A percentile compares a stretch with the other conserved stretches of the same genome.
Evolutionary conservation across 2,797 vertebrate species (phyloP).

Genomic region (Danio tinwini): DNA sequence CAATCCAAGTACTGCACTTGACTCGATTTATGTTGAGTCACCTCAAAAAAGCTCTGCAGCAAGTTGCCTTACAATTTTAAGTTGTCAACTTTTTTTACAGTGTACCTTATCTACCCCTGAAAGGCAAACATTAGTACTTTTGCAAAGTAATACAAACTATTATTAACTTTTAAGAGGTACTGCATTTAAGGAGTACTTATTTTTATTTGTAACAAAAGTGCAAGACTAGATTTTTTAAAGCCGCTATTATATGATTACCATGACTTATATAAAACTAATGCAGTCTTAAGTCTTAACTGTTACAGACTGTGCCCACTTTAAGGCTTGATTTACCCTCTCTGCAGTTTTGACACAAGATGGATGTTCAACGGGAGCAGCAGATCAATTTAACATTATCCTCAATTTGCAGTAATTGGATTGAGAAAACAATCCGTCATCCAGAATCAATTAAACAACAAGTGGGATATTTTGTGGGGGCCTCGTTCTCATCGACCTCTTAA

Average conservation of each 20-base stretch:
- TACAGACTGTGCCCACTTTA: constrained; percentile 51
- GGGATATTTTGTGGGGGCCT: constrained; percentile 54
- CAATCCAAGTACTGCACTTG: too few relatives aligned
- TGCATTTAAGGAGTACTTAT: too few relatives aligned
- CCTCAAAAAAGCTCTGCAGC: too few relatives aligned
- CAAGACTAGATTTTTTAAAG: background rate
- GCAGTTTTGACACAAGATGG: constrained; percentile 65
- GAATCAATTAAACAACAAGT: constrained; percentile 66
- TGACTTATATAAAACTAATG: constrained; percentile 50
- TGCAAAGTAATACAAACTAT: background rate
- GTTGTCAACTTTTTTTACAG: too few relatives aligned
- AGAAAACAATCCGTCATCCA: constrained; percentile 67
- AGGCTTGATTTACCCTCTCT: constrained; percentile 54
- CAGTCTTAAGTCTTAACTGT: constrained; percentile 51
- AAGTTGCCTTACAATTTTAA: too few relatives aligned
- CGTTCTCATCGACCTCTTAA: constrained; percentile 57
- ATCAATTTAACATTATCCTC: constrained; percentile 70
- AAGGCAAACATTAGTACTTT: background rate
- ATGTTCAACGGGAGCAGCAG: constrained; percentile 58
- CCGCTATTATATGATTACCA: constrained; percentile 15
- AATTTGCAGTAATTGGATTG: constrained; percentile 68
- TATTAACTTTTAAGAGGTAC: background rate
- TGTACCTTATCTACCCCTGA: background rate
- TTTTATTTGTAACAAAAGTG: too few relatives aligned
- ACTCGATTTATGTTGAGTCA: too few relatives aligned